phyloP scores from a whole-genome alignment of 2,113 vertebrate species.

The Petroica traversi region DNA sequence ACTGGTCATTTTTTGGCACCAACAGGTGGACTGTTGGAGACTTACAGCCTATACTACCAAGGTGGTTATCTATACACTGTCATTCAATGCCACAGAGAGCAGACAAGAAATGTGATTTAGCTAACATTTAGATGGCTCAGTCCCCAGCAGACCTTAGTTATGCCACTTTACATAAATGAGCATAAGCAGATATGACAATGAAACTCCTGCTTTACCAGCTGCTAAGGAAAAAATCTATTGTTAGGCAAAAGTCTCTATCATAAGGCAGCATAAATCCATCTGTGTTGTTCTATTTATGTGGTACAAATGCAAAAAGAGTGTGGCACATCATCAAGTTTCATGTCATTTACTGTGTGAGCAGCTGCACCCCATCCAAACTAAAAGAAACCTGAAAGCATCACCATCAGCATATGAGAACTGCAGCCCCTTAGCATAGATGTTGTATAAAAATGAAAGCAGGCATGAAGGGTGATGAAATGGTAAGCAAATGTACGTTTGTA shows the following conservation, averaged over 20 bases:
- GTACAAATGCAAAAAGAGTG: not conserved
- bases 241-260: not conserved
- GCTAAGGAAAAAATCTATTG: not conserved
- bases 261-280: not conserved
- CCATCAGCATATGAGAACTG: not conserved
- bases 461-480: not conserved
- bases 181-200: not conserved
- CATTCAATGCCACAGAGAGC: not conserved
- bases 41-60: not conserved
- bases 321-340: not conserved
- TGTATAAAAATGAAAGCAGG: not conserved
- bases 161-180: not conserved
- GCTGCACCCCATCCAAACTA: not conserved
- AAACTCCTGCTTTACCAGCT: not conserved
- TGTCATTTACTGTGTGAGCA: not conserved
- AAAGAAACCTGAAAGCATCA: not conserved
- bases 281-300: not conserved
- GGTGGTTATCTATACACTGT: not conserved
- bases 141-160: not conserved
- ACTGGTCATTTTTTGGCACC: not conserved
- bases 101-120: not conserved
- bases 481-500: not conserved
- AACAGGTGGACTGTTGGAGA: not conserved
- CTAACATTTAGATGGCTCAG: not conserved
- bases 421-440: not conserved